Evolutionary conservation across 2,797 vertebrate genomes (phyloP), one percentile per base, ranked within the genome.

Genomic region (Alcedo atthis): DNA sequence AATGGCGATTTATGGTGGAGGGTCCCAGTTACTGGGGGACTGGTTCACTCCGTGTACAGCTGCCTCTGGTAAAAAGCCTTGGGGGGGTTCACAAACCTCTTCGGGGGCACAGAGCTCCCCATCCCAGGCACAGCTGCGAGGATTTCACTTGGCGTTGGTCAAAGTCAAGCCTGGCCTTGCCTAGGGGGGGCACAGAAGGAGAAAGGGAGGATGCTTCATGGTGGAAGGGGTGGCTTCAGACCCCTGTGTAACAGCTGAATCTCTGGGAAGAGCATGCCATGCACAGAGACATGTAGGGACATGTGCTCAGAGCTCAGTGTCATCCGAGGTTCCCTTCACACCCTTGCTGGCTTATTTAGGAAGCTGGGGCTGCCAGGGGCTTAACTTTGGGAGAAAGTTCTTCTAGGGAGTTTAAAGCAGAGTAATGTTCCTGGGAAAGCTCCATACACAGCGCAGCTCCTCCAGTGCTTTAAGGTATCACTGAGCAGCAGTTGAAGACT

Each of bases 381-480:
- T 84, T 18, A 4, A 9, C 25, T 37, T 15, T 8, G 15, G 6
- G 25, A 45, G 22, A 75, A 57, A 73, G 33, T 6, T 73, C 46
- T 54, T 45, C 37, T 10, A 22, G 35, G 26, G 25, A 10, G 3
- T 1, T 6, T 18, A 17, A 24, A 66, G 45, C 64, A 54, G 42
- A 43, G 5, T 0, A 0, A 22, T 9, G 14, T 4, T 79, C 28
- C 42, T 0, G 0, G 37, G 14, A 58, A 42, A 48, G 55, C 32
- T 54, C 51, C 0, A 0, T 7, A 15, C 20, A 2, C 0, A 0
- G 53, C 2, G 30, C 45, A 57, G 35, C 21, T 64, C 1, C 19
- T 10, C 10, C 21, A 6, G 54, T 5, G 53, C 28, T 62, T 25
- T 2, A 24, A 33, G 62, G 42, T 37, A 3, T 19, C 1, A 8